Evolutionary conservation across 2,888 invertebrate species (phyloP), one percentile per base, ranked within the genome.

Genomic region (Azorinus chamasolen): DNA sequence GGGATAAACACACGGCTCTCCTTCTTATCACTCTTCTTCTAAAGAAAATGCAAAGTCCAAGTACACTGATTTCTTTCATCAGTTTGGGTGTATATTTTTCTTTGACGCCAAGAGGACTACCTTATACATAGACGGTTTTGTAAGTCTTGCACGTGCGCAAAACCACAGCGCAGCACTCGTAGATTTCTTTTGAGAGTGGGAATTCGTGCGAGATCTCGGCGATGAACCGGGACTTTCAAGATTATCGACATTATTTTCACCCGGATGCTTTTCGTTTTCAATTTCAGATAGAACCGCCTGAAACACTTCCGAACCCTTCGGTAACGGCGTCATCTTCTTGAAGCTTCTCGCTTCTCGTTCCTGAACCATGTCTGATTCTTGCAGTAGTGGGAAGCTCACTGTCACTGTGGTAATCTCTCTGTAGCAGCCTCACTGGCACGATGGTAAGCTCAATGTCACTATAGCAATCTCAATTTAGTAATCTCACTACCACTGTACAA

Each of bases 251-350:
- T 59, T 46, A n/a, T 45, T 27, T 24, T 14, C 45, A 25, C 32
- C 25, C 24, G 25, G 25, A 20, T 46, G 46, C 46, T 32, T 22
- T 32, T 59, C 59, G 8, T 46, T 24, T 22, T 45, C 24, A 16
- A 59, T 59, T 32, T 59, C 59, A 16, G 46, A 46, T 46, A 59
- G 32, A 25, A 59, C 59, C 20, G 16, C 27, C 20, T 59, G 59
- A 22, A 59, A 59, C 18, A 59, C 25, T 27, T 59, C 48, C 3
- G 59, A 59, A 32, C 59, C 59, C 32, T 59, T 59, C 48, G 59
- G 59, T 25, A 59, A 45, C 20, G 45, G 46, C 16, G 59, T 32
- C 1, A 46, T 45, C 32, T 46, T 59, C 14, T 59, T 46, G 25
- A 59, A 59, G 4, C 46, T 25, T 16, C 25, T 54, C 8, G 18